Base-by-base conservation (phyloP, 2,797 vertebrate species). In the Antennarius maculatus region DNA sequence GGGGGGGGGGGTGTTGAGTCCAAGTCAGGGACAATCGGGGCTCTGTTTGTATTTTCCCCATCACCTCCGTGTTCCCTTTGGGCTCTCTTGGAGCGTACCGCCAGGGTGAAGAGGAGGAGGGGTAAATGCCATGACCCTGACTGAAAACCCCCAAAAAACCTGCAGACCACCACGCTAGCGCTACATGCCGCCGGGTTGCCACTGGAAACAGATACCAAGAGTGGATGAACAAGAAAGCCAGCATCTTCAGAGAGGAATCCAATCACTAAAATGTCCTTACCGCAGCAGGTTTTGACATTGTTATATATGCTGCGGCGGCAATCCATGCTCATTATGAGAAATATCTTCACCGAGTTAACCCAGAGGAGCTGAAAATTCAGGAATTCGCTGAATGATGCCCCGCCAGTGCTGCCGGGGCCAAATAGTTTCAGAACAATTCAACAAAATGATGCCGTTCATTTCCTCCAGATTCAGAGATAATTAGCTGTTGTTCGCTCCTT, bases 31-130 rank as follows among this genome's bases (percentile, higher is more conserved):
- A 92, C 91, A 92, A 91, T 91, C 59, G 41, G 59, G 66, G 64
- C 84, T 90, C 87, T 91, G 89, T 92, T 89, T 83, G 85, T 85
- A 84, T 86, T 88, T 85, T 90, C 81, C 82, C 82, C 80, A 69
- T 80, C 80, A 86, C 84, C 89, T 82, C 87, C 53, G 53, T 81
- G 80, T 87, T 88, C 85, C 83, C 73, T 86, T 75, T 81, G 74
- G 84, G 76, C 61, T 89, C 79, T 81, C 75, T 74, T 79, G 79
- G 76, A 85, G 81, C 70, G 45, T 72, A 87, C 70, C 43, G 17
- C 74, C 39, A 54, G 76, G 69, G 57, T 62, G 80, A 66, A 45
- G 77, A 57, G 74, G 78, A 81, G 87, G 85, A 77, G 74, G 84
- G 83, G 83, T 74, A 85, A 89, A 86, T 89, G 89, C 71, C 71